phyloP scores from a whole-genome alignment of 2,797 vertebrate species.

The Siniperca obscura region DNA sequence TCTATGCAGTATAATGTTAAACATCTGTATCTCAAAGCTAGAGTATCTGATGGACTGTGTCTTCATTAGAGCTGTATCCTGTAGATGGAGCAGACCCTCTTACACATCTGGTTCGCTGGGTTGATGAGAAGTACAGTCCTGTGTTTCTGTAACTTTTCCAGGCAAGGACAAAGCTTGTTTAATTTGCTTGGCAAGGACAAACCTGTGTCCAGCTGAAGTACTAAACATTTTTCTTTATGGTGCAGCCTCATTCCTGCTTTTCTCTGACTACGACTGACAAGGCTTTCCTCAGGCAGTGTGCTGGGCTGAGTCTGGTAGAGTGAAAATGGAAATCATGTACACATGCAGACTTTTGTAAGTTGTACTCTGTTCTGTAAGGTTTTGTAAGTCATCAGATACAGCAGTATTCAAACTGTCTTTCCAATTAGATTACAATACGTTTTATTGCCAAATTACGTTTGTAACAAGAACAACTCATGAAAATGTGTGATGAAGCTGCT shows the following conservation, averaged over 20 bases:
- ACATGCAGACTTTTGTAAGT: slow-evolving; percentile 28
- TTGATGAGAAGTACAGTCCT: slow-evolving; percentile 67
- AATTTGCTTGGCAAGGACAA: slow-evolving; percentile 76
- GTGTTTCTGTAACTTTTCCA: slow-evolving; percentile 71
- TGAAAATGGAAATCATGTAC: slow-evolving; percentile 51
- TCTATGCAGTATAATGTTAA: slow-evolving; percentile 41
- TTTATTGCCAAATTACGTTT: slow-evolving; percentile 13
- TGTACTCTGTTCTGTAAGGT: slow-evolving; percentile 25
- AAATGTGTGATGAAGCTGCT: slow-evolving; percentile 30
- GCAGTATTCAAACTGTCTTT: slow-evolving; percentile 3
- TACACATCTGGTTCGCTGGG: slow-evolving; percentile 68
- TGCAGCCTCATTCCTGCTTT: slow-evolving; percentile 59
- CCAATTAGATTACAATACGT: slow-evolving; percentile 13
- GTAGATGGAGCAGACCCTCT: slow-evolving; percentile 49
- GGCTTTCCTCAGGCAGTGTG: slow-evolving; percentile 65
- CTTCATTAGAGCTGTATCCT: slow-evolving; percentile 57
- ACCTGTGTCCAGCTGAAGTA: slow-evolving; percentile 62
- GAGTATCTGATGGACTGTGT: slow-evolving; percentile 45
- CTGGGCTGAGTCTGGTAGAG: slow-evolving; percentile 47
- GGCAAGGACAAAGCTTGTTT: slow-evolving; percentile 72
- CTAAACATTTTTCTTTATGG: slow-evolving; percentile 58
- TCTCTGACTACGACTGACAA: slow-evolving; percentile 67
- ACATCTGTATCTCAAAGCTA: slow-evolving; percentile 55
- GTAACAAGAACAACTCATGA: slow-evolving; percentile 11
- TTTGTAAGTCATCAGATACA: slow-evolving; percentile 30